phyloP scores from a whole-genome alignment of 2,113 vertebrate genomes.

The Ictidomys tridecemlineatus region DNA sequence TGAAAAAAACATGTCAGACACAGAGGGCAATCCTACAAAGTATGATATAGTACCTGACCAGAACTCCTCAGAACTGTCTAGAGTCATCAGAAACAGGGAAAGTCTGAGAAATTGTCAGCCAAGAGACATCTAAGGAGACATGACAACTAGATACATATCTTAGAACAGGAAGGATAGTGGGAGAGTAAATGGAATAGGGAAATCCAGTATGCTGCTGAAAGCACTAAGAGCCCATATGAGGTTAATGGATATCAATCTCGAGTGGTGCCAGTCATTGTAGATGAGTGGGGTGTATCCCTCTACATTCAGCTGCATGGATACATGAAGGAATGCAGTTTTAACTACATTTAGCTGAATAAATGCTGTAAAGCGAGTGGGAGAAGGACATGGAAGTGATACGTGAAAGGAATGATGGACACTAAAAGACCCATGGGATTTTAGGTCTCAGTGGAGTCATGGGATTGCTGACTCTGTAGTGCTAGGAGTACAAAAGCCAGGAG shows the following conservation, averaged over 20 bases:
- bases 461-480: not conserved
- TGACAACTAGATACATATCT: not conserved
- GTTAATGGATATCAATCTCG: not conserved
- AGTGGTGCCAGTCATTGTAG: not conserved
- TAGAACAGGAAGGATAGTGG: not conserved
- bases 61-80: too few relatives aligned
- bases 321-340: not conserved
- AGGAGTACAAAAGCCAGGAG: not conserved
- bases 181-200: not conserved
- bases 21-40: not conserved
- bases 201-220: not conserved
- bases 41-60: not conserved
- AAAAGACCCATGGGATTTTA: not conserved
- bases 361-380: too few relatives aligned
- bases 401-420: too few relatives aligned
- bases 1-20: not conserved
- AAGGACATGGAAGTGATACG: too few relatives aligned
- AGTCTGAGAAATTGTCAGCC: not conserved
- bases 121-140: not conserved
- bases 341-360: not conserved
- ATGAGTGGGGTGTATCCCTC: too few relatives aligned
- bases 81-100: not conserved
- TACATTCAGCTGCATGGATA: too few relatives aligned
- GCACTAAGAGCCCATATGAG: not conserved
- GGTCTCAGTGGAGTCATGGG: not conserved